phyloP scores from a whole-genome alignment of 2,797 vertebrate species.

The Chromobotia macracanthus region DNA sequence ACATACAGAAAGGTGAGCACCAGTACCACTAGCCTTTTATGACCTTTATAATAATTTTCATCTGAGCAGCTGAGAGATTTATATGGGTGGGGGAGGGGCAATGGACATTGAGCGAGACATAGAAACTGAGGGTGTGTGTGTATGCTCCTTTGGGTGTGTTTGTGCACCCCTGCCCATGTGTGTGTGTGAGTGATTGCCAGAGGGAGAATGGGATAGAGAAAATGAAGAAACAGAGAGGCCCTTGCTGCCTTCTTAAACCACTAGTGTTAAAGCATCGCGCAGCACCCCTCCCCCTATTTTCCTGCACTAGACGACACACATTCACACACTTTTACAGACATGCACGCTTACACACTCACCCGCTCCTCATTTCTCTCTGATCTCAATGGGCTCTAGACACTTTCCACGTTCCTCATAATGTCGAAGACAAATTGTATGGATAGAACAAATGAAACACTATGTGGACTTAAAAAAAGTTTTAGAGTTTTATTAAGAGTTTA shows the following conservation, averaged over 20 bases:
- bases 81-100: no score
- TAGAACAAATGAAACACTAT: background rate
- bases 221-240: slow-evolving; percentile 54
- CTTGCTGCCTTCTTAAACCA: slow-evolving; percentile 68
- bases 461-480: no score
- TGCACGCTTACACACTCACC: slow-evolving; percentile 18
- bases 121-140: slow-evolving; percentile 41
- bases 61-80: slow-evolving; percentile 59
- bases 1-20: background rate
- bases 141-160: slow-evolving; percentile 40
- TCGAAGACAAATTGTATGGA: background rate
- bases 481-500: background rate
- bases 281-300: slow-evolving; percentile 71
- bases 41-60: slow-evolving; percentile 4
- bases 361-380: background rate
- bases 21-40: background rate
- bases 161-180: slow-evolving; percentile 34
- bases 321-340: slow-evolving; percentile 13
- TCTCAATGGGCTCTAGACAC: slow-evolving; percentile 18
- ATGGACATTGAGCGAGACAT: background rate
- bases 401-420: background rate
- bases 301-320: slow-evolving; percentile 20
- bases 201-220: slow-evolving; percentile 32
- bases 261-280: slow-evolving; percentile 71
- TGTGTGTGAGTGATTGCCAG: slow-evolving; percentile 26